Evolutionary conservation across 2,113 vertebrate species (phyloP), one percentile per base, ranked within the genome.

Genomic region (Indicator maculatus): DNA sequence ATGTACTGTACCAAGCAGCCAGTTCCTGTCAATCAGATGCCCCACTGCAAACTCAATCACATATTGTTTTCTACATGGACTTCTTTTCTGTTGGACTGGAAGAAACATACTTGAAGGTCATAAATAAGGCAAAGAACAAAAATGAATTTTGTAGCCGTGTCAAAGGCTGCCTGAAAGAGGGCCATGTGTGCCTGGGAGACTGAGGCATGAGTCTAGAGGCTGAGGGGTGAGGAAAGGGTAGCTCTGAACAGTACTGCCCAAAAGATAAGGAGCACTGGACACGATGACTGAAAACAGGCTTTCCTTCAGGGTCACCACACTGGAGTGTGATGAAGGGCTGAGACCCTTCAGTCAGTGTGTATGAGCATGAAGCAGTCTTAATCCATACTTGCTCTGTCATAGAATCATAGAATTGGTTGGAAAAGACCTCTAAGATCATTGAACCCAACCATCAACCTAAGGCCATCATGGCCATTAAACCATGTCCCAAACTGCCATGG

Each of bases 1-100:
- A 96, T 70, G 95, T 97, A 94, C 95, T 90, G 96, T 97, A 95
- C 95, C 3, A 71, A 83, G 84, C 77, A 96, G 74, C 39, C 76
- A 82, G 93, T 95, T 95, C 95, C 93, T 96, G 87, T 83, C 87
- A 95, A 93, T 90, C 55, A 74, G 90, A 83, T 95, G 93, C 94
- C 67, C 76, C 56, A 16, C 70, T 63, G 83, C 91, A 89, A 93
- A 84, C 74, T 91, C 77, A 96, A 88, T 78, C 13, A 0, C 50
- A 9, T 55, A 95, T 91, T 91, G 81, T 96, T 95, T 94, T 71
- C 82, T 30, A 41, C 72, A 33, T 41, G 1, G 2, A 33, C 73
- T 86, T 83, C 65, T 89, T 94, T 95, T 91, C 83, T 94, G 72
- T 50, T 65, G 73, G 55, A 31, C 82, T 92, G 86, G 56, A 65